phyloP scores from a whole-genome alignment of 2,113 vertebrate genomes.

The Vulpes ferrilata region DNA sequence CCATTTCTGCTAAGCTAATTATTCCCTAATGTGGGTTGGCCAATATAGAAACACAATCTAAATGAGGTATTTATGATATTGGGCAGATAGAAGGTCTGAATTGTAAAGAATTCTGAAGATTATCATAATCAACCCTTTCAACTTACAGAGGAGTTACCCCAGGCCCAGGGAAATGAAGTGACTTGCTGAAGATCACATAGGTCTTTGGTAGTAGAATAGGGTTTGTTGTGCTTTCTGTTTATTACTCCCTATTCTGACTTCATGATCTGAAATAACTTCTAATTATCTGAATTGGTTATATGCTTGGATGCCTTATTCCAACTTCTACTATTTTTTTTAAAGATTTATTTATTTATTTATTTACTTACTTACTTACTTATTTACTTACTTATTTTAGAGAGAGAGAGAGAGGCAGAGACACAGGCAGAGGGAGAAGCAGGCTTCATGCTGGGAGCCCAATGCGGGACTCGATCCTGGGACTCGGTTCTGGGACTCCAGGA shows the following conservation, averaged over 20 bases:
- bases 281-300: background rate
- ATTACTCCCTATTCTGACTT: background rate
- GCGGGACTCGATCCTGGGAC: no score
- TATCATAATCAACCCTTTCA: background rate
- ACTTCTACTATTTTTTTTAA: background rate
- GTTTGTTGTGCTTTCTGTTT: background rate
- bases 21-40: background rate
- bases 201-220: background rate
- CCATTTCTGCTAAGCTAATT: background rate
- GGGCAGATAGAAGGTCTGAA: background rate
- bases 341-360: no score
- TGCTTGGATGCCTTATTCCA: background rate
- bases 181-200: background rate
- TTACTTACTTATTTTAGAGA: no score
- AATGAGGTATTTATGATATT: background rate
- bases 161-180: background rate
- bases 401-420: no score
- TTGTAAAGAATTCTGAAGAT: background rate
- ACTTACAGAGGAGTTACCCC: background rate
- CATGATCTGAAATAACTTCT: constrained; percentile 8
- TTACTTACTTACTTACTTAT: no score
- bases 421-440: no score
- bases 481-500: no score
- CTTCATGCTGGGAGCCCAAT: no score
- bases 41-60: background rate